Evolutionary conservation across 1,140 invertebrate genomes (phyloP), one percentile per base, ranked within the genome.

Genomic region (Cydia amplana): DNA sequence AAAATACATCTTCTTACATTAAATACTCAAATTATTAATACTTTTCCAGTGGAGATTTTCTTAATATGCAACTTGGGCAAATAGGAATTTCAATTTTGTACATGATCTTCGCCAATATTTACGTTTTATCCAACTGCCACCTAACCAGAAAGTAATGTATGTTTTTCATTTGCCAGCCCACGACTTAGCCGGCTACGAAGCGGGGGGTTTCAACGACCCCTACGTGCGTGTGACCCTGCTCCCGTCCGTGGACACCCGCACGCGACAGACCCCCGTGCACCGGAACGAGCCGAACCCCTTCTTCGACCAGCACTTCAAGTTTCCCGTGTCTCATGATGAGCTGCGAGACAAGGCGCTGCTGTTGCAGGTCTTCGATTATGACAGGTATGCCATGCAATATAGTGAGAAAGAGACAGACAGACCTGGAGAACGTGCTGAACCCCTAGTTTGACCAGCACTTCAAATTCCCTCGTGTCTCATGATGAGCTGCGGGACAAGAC

Each of bases 291-390:
- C 95, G 9, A 97, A 96, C 88, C 96, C 96, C 0, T 95, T 95
- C 89, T 97, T 97, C 85, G 96, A 97, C 91, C 96, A 97, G 85
- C 95, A 96, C 83, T 97, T 97, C 88, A 97, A 97, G 88, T 97
- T 97, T 83, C 96, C 97, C 5, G 96, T 97, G 20, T 96, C 96
- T 9, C 95, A 96, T 74, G 96, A 97, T 65, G 96, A 97, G 79
- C 92, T 97, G 12, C 94, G 94, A 25, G 96, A 96, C 43, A 97
- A 96, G 87, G 95, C 94, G 4, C 84, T 97, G 2, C 88, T 97
- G 64, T 89, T 97, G 16, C 96, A 97, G 93, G 96, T 96, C 9
- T 95, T 95, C 79, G 95, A 96, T 88, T 95, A 95, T 84, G 91
- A 93, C 79, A 91, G 92, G 91, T 93, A 79, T 75, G 85, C 77